Base-by-base conservation (phyloP, 37 sponge, comb jelly and placozoan genomes). In the Haliclona indistincta region DNA sequence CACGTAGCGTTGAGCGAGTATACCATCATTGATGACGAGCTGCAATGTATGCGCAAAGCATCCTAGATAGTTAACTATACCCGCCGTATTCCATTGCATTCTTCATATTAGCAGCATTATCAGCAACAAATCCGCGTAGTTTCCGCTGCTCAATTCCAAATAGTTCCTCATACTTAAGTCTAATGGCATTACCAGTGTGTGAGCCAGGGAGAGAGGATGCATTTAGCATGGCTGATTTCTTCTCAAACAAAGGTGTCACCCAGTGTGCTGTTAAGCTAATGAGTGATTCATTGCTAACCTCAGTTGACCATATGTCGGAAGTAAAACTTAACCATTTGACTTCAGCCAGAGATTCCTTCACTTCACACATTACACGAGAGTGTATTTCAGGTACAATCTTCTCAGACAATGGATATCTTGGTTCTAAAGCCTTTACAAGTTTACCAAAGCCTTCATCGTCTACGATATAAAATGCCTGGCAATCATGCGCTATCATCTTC, bases 31-130 rank as follows among this genome's bases (percentile, higher is more conserved):
- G n/a, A 75, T 20, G 22, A 61, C 64, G 4, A 75, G 62, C 36
- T 75, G 76, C 8, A 75, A 10, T 36, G 76, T 75, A 23, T 75
- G 76, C 34, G 62, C 62, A 63, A 75, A 63, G 42, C 76, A 75
- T 25, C 63, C 29, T 7, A 60, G 25, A 58, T 20, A 47, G 13
- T 17, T 47, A 13, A n/a, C n/a, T n/a, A n/a, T 17, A 11, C 28
- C 26, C 26, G 25, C 28, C 22, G 25, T 11, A 8, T 58, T 20
- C 13, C 22, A 25, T n/a, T 25, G 26, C 25, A 25, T 58, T 58
- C 60, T 25, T n/a, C 11, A 58, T 20, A 58, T 58, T 58, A n/a
- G 60, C 60, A 58, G 60, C 60, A 58, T 58, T 58, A 58, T 58
- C 60, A 25, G 26, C 26, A n/a, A 20, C 60, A 25, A 58, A 25